Conservation (phyloP, 2,113 vertebrate genomes). For the Micronycteris hirsuta region DNA sequence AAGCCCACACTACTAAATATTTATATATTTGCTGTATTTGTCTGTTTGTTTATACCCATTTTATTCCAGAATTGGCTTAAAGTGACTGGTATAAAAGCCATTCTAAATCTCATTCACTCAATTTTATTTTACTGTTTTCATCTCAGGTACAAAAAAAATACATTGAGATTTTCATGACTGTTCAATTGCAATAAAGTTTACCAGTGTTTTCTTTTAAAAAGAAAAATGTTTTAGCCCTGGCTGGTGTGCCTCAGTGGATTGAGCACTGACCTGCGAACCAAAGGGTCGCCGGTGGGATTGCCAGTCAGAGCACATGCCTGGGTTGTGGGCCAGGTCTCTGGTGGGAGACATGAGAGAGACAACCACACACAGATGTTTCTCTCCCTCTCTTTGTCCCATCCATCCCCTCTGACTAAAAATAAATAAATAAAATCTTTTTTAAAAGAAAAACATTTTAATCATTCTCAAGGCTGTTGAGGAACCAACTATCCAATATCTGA, state of each 20-base stretch:
- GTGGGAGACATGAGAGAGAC: too few relatives aligned
- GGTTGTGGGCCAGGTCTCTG: too few relatives aligned
- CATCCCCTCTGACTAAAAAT: too few relatives aligned
- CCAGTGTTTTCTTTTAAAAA: background rate
- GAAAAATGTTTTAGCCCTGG: background rate
- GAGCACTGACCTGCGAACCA: too few relatives aligned
- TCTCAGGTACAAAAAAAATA: background rate
- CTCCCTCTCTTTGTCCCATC: too few relatives aligned
- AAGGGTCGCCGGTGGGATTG: too few relatives aligned
- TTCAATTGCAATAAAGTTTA: background rate
- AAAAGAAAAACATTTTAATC: background rate
- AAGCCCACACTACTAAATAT: too few relatives aligned
- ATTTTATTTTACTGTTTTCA: conserved; percentile 19
- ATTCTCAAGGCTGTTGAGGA: background rate
- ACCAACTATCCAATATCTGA: background rate
- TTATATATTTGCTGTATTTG: background rate
- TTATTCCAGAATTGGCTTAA: background rate
- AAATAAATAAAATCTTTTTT: too few relatives aligned
- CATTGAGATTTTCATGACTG: background rate
- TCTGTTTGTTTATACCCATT: background rate
- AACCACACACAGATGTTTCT: too few relatives aligned
- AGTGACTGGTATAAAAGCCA: background rate
- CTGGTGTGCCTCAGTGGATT: too few relatives aligned
- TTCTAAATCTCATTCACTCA: background rate
- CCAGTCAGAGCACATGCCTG: too few relatives aligned